Conservation (phyloP, 2,113 vertebrate species). For the Vicugna pacos region DNA sequence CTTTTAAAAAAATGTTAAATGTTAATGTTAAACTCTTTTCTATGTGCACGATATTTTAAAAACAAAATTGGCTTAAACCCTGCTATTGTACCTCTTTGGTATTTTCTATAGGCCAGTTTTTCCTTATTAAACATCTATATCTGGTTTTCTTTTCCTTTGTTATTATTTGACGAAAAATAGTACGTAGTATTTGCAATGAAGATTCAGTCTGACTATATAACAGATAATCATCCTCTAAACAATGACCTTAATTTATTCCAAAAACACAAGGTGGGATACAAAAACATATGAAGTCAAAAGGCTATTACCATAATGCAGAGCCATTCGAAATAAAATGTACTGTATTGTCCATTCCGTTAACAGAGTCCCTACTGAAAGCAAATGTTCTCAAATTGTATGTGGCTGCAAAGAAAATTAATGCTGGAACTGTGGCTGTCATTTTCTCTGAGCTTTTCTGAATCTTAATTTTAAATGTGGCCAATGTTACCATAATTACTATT, state of each 20-base stretch:
- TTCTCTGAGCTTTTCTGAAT: not conserved
- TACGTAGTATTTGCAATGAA: not conserved
- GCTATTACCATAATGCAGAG: not conserved
- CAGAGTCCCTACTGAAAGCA: not conserved
- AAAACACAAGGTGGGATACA: not conserved
- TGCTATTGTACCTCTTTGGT: not conserved
- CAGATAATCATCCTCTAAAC: constrained; percentile 4
- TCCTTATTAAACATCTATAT: not conserved
- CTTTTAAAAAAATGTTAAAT: not conserved
- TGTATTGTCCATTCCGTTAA: not conserved
- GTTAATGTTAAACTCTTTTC: not conserved
- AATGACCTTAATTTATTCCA: constrained; percentile 5
- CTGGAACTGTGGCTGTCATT: not conserved
- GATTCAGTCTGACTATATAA: not conserved
- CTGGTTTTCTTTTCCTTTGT: constrained; percentile 17
- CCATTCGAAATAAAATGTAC: not conserved
- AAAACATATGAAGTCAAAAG: constrained; percentile 23
- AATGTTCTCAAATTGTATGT: not conserved
- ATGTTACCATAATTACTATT: not conserved
- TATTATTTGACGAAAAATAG: constrained; percentile 20
- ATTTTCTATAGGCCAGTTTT: constrained; percentile 7
- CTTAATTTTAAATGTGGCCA: constrained; percentile 6
- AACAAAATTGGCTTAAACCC: constrained; percentile 29
- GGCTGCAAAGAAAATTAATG: constrained; percentile 33
- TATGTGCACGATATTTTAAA: not conserved